A percentile compares a stretch with the other conserved stretches of the same genome.
These are phyloP conservation scores for Leptinotarsa defecta DNA, from an alignment of 1,140 invertebrate species.

Conservation along the genomic window DNA sequence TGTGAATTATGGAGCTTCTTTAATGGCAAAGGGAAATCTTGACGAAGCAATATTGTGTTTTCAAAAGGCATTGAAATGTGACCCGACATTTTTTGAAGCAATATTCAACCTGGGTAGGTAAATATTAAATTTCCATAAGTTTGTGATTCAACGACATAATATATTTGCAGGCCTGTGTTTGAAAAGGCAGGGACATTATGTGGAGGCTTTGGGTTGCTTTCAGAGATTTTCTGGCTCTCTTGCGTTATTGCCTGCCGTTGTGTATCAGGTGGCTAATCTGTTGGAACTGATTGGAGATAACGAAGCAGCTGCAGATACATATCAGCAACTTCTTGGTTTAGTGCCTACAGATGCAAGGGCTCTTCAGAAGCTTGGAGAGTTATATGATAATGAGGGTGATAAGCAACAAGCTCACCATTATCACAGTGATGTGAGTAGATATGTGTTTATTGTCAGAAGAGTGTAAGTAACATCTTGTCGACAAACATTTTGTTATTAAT, in stretches of 20 bases:
- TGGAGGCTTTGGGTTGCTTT: conserved; percentile 80
- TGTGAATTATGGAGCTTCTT: conserved; percentile 89
- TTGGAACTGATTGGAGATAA: conserved; percentile 76
- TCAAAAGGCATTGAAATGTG: conserved; percentile 77
- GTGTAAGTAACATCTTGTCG: no score
- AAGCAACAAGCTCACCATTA: conserved; percentile 92
- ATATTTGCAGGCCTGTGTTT: conserved; percentile 67
- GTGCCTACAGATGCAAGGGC: conserved; percentile 84
- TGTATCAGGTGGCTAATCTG: conserved; percentile 84
- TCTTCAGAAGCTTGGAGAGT: conserved; percentile 80
- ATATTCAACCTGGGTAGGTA: conserved; percentile 83
- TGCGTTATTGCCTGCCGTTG: conserved; percentile 73
- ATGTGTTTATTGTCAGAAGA: no score
- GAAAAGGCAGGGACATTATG: conserved; percentile 71
- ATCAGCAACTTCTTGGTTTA: conserved; percentile 82
- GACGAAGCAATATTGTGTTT: conserved; percentile 79
- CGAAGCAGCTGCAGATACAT: conserved; percentile 81
- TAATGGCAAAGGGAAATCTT: conserved; percentile 72
- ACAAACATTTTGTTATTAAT: no score
- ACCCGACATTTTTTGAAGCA: conserved; percentile 85
- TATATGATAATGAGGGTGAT: conserved; percentile 85
- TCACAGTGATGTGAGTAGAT: conserved; percentile 77
- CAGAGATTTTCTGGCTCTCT: conserved; percentile 67
- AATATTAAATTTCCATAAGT: no score
- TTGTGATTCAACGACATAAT: background rate